These are phyloP conservation scores for Gadopsis marmoratus DNA, from an alignment of 2,797 vertebrate genomes.

Conservation along the genomic window DNA sequence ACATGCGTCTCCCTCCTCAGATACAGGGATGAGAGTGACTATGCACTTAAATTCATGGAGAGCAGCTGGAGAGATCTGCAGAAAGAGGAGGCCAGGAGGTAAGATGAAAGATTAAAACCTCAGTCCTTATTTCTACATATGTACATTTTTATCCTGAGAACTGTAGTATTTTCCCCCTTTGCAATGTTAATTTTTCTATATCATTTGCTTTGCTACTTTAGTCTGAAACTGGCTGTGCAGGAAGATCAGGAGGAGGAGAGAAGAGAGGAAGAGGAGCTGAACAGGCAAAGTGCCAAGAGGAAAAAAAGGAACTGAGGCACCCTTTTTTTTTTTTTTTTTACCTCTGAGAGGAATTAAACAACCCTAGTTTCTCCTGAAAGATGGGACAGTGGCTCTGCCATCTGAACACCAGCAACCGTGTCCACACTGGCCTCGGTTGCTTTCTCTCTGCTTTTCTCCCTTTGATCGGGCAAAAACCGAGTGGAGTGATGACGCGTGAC, in stretches of 20 bases:
- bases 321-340: not conserved
- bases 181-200: not conserved
- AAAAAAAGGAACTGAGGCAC: slow-evolving; percentile 70
- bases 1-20: slow-evolving; percentile 76
- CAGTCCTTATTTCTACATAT: not conserved
- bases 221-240: slow-evolving; percentile 91
- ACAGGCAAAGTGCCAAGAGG: slow-evolving; percentile 78
- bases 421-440: slow-evolving; percentile 26
- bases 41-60: slow-evolving; percentile 98
- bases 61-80: slow-evolving; percentile 97
- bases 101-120: slow-evolving; percentile 11
- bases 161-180: not conserved
- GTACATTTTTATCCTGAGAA: not conserved
- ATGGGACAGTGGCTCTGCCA: not conserved
- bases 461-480: slow-evolving; percentile 77
- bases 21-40: slow-evolving; percentile 98
- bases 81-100: slow-evolving; percentile 98
- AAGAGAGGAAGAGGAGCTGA: slow-evolving; percentile 89
- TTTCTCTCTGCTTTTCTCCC: slow-evolving; percentile 52
- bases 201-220: slow-evolving; percentile 64
- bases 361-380: slow-evolving; percentile 1
- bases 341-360: not conserved
- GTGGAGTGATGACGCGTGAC: slow-evolving; percentile 77
- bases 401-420: slow-evolving; percentile 29
- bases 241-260: slow-evolving; percentile 93